phyloP scores from a whole-genome alignment of 2,888 invertebrate genomes.

The Drosophila prostipennis region DNA sequence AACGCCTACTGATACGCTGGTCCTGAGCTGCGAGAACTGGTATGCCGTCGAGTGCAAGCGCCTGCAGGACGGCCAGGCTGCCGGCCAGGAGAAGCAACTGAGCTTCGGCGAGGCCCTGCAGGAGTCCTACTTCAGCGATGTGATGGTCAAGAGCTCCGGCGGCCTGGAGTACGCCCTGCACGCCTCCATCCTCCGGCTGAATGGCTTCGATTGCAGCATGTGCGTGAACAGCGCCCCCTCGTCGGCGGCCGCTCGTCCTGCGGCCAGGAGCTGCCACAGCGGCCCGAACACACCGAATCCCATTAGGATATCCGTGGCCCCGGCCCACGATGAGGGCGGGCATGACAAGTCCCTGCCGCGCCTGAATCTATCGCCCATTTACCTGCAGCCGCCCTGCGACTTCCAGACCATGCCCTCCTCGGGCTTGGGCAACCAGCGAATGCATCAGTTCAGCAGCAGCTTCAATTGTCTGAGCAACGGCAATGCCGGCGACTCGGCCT shows the following conservation, averaged over 20 bases:
- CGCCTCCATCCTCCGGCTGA: constrained; percentile 86
- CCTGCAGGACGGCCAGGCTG: constrained; percentile 85
- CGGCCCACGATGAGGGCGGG: constrained; percentile 45
- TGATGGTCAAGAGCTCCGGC: constrained; percentile 79
- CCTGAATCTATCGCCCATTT: constrained; percentile 77
- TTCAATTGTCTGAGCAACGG: constrained; percentile 78
- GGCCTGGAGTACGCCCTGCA: constrained; percentile 85
- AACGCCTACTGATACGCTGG: constrained; percentile 85
- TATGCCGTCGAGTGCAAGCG: constrained; percentile 87
- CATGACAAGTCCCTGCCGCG: constrained; percentile 69
- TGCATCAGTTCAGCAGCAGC: constrained; percentile 78
- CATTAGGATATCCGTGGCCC: constrained; percentile 73
- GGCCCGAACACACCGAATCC: constrained; percentile 64
- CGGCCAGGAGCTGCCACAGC: constrained; percentile 37
- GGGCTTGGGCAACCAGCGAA: constrained; percentile 49
- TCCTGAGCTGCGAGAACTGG: constrained; percentile 87
- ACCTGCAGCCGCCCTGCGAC: constrained; percentile 75
- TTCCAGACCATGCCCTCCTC: constrained; percentile 22
- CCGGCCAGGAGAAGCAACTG: constrained; percentile 86
- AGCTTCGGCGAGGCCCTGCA: constrained; percentile 88
- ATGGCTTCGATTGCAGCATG: constrained; percentile 85
- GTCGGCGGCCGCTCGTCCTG: constrained; percentile 4
- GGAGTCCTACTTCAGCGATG: constrained; percentile 88
- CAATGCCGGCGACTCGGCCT: constrained; percentile 20
- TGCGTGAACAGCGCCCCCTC: constrained; percentile 79